Evolutionary conservation across 2,797 vertebrate genomes (phyloP), one percentile per base, ranked within the genome.

Genomic region (Salarias fasciatus): DNA sequence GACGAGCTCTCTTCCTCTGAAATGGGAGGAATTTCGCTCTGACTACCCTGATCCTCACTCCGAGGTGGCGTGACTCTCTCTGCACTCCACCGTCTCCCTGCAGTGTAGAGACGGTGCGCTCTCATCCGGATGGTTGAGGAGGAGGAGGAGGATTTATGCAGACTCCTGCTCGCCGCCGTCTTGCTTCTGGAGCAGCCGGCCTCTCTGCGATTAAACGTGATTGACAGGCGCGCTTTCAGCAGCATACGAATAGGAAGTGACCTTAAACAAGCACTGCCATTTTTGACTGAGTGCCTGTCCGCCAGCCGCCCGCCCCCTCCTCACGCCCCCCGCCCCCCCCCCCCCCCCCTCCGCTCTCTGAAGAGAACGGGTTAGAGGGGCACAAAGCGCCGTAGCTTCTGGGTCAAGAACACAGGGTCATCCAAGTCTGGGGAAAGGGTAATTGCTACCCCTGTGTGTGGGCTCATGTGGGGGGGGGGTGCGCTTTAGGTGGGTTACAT

Each of bases 191-290:
- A 85, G 78, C 75, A 44, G 80, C 55, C 78, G 31, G 75, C 64
- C 64, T 82, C 82, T 45, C 5, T 77, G 80, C 90, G 88, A 89
- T 63, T 85, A 82, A 52, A 5, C 51, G 9, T 93, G 91, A 92
- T 53, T 88, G 93, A 92, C 92, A 89, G 87, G 1, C 41, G 8
- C 13, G 84, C 90, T 89, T 80, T 85, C 79, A 82, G 91, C 80
- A 0, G 86, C 78, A 42, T 37, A 66, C 44, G 28, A 80, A 79
- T 78, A 89, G 91, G 84, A 92, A 90, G 75, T 93, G 89, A 93
- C 92, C 93, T 92, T 90, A 88, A 92, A 91, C 90, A 83, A 83
- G 46, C 75, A 5, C 81, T 78, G 88, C 75, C 69, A 65, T 63
- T 80, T 93, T 84, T 89, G 82, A 92, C 76, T 63, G 81, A 79